Evolutionary conservation across 2,797 vertebrate genomes (phyloP), one percentile per base, ranked within the genome.

Genomic region (Eremophila alpestris): DNA sequence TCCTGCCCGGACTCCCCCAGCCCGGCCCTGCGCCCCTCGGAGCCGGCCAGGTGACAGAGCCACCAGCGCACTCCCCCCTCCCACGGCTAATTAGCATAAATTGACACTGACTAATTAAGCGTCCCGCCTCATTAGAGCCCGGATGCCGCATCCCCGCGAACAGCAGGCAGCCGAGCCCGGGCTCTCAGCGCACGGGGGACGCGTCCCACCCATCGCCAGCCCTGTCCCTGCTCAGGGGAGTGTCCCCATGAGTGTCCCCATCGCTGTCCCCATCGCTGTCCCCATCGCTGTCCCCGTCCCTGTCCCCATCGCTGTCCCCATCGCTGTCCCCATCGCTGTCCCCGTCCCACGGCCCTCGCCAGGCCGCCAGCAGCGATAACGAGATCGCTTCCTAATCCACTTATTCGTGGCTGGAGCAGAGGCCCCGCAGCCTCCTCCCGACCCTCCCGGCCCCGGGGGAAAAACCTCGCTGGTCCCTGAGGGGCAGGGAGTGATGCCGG

Each of bases 21-120:
- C 48, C 15, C 24, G 68, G 38, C 56, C 40, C 74, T 52, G 79
- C 7, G 1, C 38, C 3, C 43, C 54, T 29, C 45, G 2, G 34
- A 7, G 56, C 54, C 54, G 4, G 46, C 71, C 88, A 74, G 93
- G 92, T 45, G 94, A 86, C 90, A 51, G 34, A n/a, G 89, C 78
- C 88, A 27, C 17, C 75, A 6, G 52, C 2, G 45, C 38, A 38
- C 38, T 64, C 56, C 20, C 14, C 2, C 34, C 75, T 59, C 77
- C 29, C 0, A 36, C 36, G 4, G 16, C 84, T 80, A 75, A 92
- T 96, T 89, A 94, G 23, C 89, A 85, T 80, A n/a, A 93, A 77
- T 80, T 58, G 89, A 77, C 95, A 75, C 86, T 32, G 90, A 67
- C 79, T 96, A 92, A 96, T 95, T 94, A 92, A 74, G 64, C 38